Evolutionary conservation across 2,888 invertebrate genomes (phyloP).

Genomic region (Eupithecia centaureata): DNA sequence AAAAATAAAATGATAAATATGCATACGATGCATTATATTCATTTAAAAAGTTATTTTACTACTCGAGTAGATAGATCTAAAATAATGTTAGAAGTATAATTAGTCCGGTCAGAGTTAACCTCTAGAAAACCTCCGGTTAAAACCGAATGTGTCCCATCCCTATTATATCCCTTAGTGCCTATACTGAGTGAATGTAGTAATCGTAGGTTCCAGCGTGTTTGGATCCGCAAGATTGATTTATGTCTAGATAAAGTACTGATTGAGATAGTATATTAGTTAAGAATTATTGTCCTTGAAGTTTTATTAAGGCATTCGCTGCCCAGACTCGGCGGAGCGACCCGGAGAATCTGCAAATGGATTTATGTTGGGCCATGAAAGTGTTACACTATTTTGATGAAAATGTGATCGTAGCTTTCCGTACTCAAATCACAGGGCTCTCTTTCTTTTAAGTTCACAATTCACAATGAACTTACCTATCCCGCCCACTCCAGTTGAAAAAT

Average conservation of each 20-base stretch:
- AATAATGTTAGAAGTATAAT: too few species aligned
- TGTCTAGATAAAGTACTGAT: slow-evolving; percentile 19
- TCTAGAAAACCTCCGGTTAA: background rate
- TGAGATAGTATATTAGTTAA: slow-evolving; percentile 25
- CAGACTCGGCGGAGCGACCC: background rate
- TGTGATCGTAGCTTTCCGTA: too few species aligned
- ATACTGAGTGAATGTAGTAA: slow-evolving; percentile 23
- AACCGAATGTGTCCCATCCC: background rate
- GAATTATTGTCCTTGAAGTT: slow-evolving; percentile 1
- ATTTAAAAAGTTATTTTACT: too few species aligned
- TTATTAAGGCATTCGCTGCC: background rate
- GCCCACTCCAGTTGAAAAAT: too few species aligned
- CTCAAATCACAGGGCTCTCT: too few species aligned
- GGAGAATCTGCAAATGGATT: background rate
- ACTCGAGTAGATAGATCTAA: too few species aligned
- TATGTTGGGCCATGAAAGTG: background rate
- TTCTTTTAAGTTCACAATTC: too few species aligned
- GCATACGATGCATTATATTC: too few species aligned
- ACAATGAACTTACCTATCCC: too few species aligned
- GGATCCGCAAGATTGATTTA: slow-evolving; percentile 26
- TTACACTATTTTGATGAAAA: too few species aligned
- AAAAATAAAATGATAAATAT: too few species aligned
- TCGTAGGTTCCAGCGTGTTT: slow-evolving; percentile 20
- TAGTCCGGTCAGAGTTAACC: background rate
- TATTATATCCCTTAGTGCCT: background rate